Evolutionary conservation across 2,888 invertebrate species (phyloP), one percentile per base, ranked within the genome.

Genomic region (Hyles lineata): DNA sequence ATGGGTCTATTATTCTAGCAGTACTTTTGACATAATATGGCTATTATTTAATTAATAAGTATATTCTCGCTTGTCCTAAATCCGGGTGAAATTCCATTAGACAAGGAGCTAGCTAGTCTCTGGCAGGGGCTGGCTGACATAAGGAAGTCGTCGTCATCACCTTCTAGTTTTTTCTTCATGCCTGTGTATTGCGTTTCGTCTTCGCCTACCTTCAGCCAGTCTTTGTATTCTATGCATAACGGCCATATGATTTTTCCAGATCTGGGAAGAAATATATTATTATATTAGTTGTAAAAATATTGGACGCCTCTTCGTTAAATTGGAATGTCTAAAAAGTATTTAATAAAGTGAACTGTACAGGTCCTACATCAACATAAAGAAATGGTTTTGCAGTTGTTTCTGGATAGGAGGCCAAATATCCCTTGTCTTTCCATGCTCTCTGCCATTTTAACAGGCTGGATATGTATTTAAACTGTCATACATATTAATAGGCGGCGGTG

Each of bases 151-250:
- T 95, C 95, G 5, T 95, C 95, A 69, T 95, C 95, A 0, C 84
- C 80, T 25, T 91, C 92, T 23, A 90, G 75, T 79, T 92, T 94
- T 69, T 87, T 87, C 79, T 90, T 92, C 84, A 91, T 87, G 58
- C 87, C 88, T 0, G 89, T 81, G 79, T 91, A 92, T 75, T 94
- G 94, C 0, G 89, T 91, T 74, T 91, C 90, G 19, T 90, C 90
- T 11, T 90, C 90, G 1, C 89, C 89, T 15, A 90, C 89, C 21
- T 88, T 92, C 8, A 87, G 77, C 83, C 91, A 90, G 77, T 94
- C 93, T 82, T 95, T 94, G 81, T 95, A 95, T 76, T 95, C 95
- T 80, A 94, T 90, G 84, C 95, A 95, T 7, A 95, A 84, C 0
- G 95, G 95, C 90, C 93, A 92, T 73, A 95, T 92, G 80, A 89